These are phyloP conservation scores for Hydrolagus affinis DNA, from an alignment of 2,113 vertebrate genomes.

Conservation along the genomic window DNA sequence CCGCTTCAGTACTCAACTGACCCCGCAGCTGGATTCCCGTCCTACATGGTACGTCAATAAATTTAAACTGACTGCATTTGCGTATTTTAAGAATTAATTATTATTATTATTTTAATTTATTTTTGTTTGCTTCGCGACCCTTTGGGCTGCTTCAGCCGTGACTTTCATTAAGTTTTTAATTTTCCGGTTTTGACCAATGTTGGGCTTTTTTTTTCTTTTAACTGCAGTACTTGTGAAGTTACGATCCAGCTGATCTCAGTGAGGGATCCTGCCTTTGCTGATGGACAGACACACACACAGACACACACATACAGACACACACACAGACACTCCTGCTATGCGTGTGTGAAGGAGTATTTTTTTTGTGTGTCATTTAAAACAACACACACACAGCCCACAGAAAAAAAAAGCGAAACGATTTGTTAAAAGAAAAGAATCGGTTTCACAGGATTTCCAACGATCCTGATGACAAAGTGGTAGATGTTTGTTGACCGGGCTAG, in stretches of 20 bases:
- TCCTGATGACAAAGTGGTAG: too few relatives aligned
- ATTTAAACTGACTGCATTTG: conserved; percentile 28
- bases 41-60: conserved; percentile 81
- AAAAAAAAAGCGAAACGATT: not conserved
- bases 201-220: not conserved
- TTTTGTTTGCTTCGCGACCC: not conserved
- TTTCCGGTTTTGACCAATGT: not conserved
- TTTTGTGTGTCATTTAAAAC: not conserved
- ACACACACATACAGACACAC: too few relatives aligned
- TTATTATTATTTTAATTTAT: not conserved
- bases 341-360: not conserved
- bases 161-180: not conserved
- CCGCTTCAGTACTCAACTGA: conserved; percentile 86
- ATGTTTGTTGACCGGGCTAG: too few relatives aligned
- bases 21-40: conserved; percentile 81
- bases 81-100: not conserved
- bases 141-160: not conserved
- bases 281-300: not conserved
- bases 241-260: not conserved
- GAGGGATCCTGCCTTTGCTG: not conserved
- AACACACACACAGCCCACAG: too few relatives aligned
- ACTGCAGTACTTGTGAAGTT: conserved; percentile 13
- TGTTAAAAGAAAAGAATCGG: not conserved
- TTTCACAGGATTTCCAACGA: too few relatives aligned
- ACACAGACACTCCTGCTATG: too few relatives aligned